Evolutionary conservation across 2,797 vertebrate species (phyloP), one percentile per base, ranked within the genome.

Genomic region (Pseudocheirus occidentalis): DNA sequence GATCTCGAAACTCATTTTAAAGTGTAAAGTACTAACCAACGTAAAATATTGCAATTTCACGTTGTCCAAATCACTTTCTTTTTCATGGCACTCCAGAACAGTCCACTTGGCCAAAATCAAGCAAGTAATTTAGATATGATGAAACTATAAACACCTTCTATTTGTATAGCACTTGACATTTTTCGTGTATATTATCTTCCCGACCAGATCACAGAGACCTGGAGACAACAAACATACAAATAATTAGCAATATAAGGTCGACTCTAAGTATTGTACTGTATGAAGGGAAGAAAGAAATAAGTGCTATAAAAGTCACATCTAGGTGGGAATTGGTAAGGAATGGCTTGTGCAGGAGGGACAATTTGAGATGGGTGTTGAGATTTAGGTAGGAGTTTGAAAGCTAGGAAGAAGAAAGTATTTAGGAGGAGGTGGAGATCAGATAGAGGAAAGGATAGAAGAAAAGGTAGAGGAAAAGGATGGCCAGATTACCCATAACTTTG

Each of bases 1-100:
- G 58, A 89, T 89, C 92, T 95, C 94, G 40, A 27, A 54, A 90
- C 40, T 52, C 73, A 87, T 87, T 87, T 50, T 87, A 87, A 87
- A 87, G 73, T 87, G 73, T 87, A 87, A 87, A 87, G 73, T 87
- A 40, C 73, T 87, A 50, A 87, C 40, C 46, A 87, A 87, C 27
- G 40, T 87, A 87, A 87, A 24, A 87, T 46, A 50, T 87, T 87
- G 73, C 73, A 87, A 46, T 87, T 87, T 87, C 73, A 50, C 73
- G 50, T 87, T 87, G 40, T 87, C 73, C 40, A 87, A 87, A 87
- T 87, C 73, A 87, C 73, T 87, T 87, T 87, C 73, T 28, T 87
- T 50, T 27, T 87, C 73, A 50, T 87, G 73, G 73, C 73, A 87
- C n/a, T 87, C 73, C 73, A 87, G 21, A 87, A 46, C 73, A 87